These are phyloP conservation scores for Thamnaconus septentrionalis DNA, from an alignment of 2,113 vertebrate genomes.

Conservation along the genomic window DNA sequence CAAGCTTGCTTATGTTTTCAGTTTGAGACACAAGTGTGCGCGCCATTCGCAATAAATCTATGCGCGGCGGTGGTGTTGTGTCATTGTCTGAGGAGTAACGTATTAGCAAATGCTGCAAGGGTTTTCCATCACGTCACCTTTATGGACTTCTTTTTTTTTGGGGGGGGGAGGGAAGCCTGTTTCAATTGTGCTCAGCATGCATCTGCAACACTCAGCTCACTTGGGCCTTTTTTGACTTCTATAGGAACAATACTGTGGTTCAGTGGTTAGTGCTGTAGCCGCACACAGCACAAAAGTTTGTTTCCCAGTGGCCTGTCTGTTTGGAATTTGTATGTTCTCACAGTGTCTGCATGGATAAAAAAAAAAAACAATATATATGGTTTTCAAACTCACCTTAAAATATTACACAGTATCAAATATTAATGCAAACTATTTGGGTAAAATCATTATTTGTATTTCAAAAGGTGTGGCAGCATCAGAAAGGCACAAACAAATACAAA, in stretches of 20 bases:
- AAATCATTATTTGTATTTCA: no score
- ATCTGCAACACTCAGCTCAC: slow-evolving; percentile 12
- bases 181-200: slow-evolving; percentile 3
- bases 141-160: not conserved
- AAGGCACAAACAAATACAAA: no score
- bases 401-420: no score
- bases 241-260: not conserved
- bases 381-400: no score
- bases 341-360: no score
- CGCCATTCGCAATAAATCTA: slow-evolving; percentile 15
- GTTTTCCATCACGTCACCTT: not conserved
- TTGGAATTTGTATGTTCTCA: no score
- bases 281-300: no score
- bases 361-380: no score
- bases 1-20: slow-evolving; percentile 7
- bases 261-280: no score
- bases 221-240: slow-evolving; percentile 2
- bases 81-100: not conserved
- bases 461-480: no score
- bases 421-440: no score
- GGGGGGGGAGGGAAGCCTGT: not conserved
- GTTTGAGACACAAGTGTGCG: slow-evolving; percentile 2
- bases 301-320: no score
- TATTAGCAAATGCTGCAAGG: not conserved
- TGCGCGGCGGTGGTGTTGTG: not conserved